Base-by-base conservation (phyloP, 2,888 invertebrate species). In the Anticlea derivata region DNA sequence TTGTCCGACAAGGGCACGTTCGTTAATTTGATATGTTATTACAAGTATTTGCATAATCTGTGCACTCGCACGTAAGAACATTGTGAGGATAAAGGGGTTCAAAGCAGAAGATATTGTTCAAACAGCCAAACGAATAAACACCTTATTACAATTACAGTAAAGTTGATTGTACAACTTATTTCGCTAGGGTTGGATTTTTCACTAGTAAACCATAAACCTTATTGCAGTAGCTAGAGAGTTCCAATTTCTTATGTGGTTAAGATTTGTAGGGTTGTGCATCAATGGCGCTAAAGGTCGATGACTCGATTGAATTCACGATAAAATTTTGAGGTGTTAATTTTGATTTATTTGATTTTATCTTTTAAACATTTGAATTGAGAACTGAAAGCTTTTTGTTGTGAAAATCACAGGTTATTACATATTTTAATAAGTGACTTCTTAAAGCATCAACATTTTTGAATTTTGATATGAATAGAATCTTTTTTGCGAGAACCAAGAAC, bases 41-140 rank as follows among this genome's bases (percentile, higher is more conserved):
- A 75, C 56, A 65, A 62, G 63, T 70, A 82, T 83, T 78, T 76
- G 59, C 80, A 84, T 84, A 84, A 86, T 84, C 79, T 75, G 70
- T 65, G 70, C 79, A 76, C 71, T 79, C 80, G 70, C 61, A 73
- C 78, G 69, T 78, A 70, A 81, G 79, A 78, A 73, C 70, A 68
- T 74, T 72, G 68, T 35, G 43, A 57, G 50, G 59, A 55, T 60
- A n/a, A 17, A 64, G 69, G 75, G 77, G 66, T 63, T 61, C 60
- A 60, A 60, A 60, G 62, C 64, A 10, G 23, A 11, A 22, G 27
- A 37, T 44, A 30, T 23, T 23, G 30, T 10, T 5, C 50, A 33
- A 53, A 8, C 7, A 7, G n/a, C 35, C 35, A 0, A 31, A 13
- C 11, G 2, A 61, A 34, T 39, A 26, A 39, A 1, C 7, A 33